A percentile compares a stretch with the other conserved stretches of the same genome.
Conservation (phyloP, 2,113 vertebrate genomes). For the Ceratotherium simum region DNA sequence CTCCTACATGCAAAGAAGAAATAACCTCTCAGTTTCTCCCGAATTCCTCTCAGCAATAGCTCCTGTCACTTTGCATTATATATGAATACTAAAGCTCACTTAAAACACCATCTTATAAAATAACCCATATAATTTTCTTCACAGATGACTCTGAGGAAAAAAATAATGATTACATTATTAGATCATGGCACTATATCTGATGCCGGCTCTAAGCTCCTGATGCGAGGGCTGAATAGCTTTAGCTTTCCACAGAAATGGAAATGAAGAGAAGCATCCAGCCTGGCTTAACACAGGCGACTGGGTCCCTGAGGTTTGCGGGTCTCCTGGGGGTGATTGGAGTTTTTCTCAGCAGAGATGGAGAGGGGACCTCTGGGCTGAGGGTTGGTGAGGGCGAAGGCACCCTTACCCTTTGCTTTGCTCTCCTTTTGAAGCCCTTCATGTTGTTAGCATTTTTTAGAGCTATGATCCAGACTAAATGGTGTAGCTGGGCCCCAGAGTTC, state of each 20-base stretch:
- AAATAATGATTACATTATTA: neutral
- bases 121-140: constrained; percentile 24
- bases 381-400: neutral
- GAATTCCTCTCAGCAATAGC: neutral
- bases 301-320: neutral
- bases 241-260: neutral
- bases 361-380: neutral
- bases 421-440: accelerated
- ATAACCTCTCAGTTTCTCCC: neutral
- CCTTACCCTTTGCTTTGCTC: neutral
- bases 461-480: too few species aligned
- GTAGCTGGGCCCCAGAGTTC: neutral
- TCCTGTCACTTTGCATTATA: neutral
- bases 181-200: neutral
- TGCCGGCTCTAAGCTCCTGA: neutral
- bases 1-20: neutral
- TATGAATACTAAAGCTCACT: neutral
- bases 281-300: accelerated
- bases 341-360: neutral
- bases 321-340: neutral
- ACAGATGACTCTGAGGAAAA: neutral
- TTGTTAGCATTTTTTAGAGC: neutral
- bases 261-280: neutral
- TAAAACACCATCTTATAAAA: neutral
- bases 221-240: neutral